Evolutionary conservation across 35 echinoderm and acorn worm genomes (phyloP).

Genomic region (Ophioderma brevispina): DNA sequence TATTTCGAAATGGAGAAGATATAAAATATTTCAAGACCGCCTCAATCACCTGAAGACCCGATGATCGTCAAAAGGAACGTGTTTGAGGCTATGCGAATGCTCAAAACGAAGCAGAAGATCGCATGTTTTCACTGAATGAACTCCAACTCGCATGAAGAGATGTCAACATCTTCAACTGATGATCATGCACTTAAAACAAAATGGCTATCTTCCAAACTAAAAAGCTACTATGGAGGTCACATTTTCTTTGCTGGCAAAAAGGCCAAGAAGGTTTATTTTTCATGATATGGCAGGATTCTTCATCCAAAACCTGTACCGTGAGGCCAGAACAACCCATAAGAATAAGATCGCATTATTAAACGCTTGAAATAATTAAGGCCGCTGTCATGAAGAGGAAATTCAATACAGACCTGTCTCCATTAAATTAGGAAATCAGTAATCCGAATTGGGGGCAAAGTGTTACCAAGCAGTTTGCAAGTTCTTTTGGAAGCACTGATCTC

Average conservation of each 20-base stretch:
- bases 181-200: not conserved
- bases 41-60: not conserved
- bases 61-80: not conserved
- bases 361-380: not conserved
- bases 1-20: not conserved
- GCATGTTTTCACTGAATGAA: not conserved
- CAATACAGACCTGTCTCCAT: not conserved
- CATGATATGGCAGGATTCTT: not conserved
- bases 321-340: not conserved
- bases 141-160: not conserved
- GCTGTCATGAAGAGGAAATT: not conserved
- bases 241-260: not conserved
- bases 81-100: not conserved
- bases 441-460: not conserved
- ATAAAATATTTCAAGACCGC: not conserved
- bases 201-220: too few species aligned
- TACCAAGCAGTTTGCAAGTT: not conserved
- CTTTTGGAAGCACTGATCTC: not conserved
- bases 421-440: not conserved
- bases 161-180: not conserved
- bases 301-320: not conserved
- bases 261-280: not conserved
- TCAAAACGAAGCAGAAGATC: not conserved
- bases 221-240: not conserved
- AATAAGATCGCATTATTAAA: not conserved